Evolutionary conservation across 2,113 vertebrate species (phyloP).

Genomic region (Monarcha castaneiventris): DNA sequence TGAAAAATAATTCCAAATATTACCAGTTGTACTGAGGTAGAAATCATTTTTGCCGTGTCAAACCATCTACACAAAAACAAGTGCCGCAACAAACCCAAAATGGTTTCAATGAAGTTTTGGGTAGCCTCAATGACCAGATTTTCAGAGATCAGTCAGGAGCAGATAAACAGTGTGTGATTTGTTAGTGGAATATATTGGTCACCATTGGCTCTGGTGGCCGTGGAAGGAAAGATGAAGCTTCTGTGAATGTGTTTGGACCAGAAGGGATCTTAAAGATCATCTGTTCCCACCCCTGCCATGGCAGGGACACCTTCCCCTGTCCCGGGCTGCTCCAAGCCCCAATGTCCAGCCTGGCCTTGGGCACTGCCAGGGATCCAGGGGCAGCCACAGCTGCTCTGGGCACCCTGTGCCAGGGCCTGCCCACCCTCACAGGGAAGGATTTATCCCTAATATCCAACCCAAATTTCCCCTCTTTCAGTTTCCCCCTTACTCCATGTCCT

Average conservation of each 20-base stretch:
- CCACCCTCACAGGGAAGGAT: not conserved
- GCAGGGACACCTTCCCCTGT: not conserved
- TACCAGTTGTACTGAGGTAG: not conserved
- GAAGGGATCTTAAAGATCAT: not conserved
- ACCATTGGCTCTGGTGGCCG: not conserved
- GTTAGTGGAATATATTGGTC: not conserved
- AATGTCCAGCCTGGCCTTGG: not conserved
- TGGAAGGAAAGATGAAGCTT: not conserved
- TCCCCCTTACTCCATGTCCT: fast-evolving
- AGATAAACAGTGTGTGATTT: not conserved
- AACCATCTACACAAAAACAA: too few relatives aligned
- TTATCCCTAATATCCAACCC: not conserved
- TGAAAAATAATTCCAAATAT: not conserved
- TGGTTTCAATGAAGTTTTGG: not conserved
- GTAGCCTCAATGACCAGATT: not conserved
- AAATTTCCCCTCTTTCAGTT: not conserved
- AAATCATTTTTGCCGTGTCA: not conserved
- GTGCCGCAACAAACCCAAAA: not conserved
- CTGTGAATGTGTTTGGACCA: not conserved
- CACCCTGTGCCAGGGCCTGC: not conserved
- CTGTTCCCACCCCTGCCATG: not conserved
- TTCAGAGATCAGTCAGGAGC: not conserved
- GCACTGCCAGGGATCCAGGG: not conserved
- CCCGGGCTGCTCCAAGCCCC: not conserved
- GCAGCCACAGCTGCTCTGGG: not conserved